Conservation (phyloP, 2,888 invertebrate species). For the Scaptomyza tumidula region DNA sequence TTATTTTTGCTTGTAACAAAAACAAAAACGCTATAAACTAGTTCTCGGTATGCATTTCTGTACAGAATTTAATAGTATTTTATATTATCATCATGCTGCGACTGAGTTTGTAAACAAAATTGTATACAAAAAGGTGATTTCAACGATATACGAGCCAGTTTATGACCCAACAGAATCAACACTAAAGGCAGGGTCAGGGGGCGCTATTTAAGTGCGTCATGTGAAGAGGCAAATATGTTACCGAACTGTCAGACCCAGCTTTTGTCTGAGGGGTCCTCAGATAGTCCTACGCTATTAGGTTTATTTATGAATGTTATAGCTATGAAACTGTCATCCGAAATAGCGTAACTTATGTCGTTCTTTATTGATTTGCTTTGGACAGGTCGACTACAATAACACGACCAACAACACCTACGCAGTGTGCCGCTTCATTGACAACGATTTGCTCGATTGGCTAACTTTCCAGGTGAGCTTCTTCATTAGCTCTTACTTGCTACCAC, state of each 20-base stretch:
- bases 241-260: slow-evolving; percentile 11
- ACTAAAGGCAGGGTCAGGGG: slow-evolving; percentile 15
- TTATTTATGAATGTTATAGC: slow-evolving; percentile 43
- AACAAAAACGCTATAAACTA: slow-evolving; percentile 44
- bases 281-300: slow-evolving; percentile 28
- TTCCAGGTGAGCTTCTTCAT: slow-evolving; percentile 92
- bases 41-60: slow-evolving; percentile 53
- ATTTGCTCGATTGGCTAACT: slow-evolving; percentile 83
- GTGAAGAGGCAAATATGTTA: slow-evolving; percentile 35
- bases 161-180: slow-evolving; percentile 45
- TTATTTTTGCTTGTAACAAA: slow-evolving; percentile 12
- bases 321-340: slow-evolving; percentile 55
- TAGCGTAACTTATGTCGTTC: slow-evolving; percentile 43
- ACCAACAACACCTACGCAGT: slow-evolving; percentile 59
- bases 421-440: slow-evolving; percentile 87
- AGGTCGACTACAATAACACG: slow-evolving; percentile 84
- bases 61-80: slow-evolving; percentile 64
- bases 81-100: slow-evolving; percentile 41
- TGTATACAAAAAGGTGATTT: slow-evolving; percentile 69
- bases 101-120: slow-evolving; percentile 67
- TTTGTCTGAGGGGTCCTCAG: background rate
- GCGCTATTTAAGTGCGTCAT: slow-evolving; percentile 41
- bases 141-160: slow-evolving; percentile 61
- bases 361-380: slow-evolving; percentile 13
- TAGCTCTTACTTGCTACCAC: slow-evolving; percentile 93